phyloP scores from a whole-genome alignment of 2,888 invertebrate species.

The Standfussiana lucernea region DNA sequence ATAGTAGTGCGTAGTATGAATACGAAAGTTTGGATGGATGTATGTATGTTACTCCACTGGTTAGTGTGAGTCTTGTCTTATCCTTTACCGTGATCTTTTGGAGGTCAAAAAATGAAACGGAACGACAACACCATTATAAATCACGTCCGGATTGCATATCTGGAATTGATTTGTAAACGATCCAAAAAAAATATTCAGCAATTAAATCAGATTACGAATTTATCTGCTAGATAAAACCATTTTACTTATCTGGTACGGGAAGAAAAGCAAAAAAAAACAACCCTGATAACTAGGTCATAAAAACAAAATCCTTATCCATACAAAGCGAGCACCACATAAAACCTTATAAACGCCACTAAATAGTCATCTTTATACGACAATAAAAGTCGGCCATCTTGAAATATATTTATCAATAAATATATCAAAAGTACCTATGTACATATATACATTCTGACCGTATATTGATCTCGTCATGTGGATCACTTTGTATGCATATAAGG shows the following conservation, averaged over 20 bases:
- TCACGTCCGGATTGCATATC: background rate
- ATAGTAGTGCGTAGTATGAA: background rate
- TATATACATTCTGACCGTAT: slow-evolving; percentile 68
- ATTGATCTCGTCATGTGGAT: slow-evolving; percentile 71
- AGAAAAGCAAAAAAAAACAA: background rate
- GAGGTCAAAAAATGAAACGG: background rate
- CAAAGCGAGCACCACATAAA: slow-evolving; percentile 76
- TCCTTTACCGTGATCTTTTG: background rate
- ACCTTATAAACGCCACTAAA: slow-evolving; percentile 87
- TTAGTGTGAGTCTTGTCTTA: too few relatives aligned
- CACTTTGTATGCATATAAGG: slow-evolving; percentile 54
- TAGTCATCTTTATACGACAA: slow-evolving; percentile 85
- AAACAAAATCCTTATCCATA: slow-evolving; percentile 71
- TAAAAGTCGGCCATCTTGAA: slow-evolving; percentile 82
- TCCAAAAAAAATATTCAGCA: background rate
- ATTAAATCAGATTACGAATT: background rate
- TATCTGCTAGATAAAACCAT: background rate
- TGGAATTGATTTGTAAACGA: background rate
- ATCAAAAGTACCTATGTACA: slow-evolving; percentile 73
- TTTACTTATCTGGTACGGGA: background rate
- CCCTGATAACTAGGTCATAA: background rate
- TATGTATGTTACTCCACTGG: background rate
- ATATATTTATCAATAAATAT: slow-evolving; percentile 85
- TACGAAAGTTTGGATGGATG: background rate
- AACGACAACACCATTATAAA: too few relatives aligned